Percentiles rank a stretch among this genome's conserved stretches.
Conservation (phyloP, 2,113 vertebrate species). For the Hucho hucho region DNA sequence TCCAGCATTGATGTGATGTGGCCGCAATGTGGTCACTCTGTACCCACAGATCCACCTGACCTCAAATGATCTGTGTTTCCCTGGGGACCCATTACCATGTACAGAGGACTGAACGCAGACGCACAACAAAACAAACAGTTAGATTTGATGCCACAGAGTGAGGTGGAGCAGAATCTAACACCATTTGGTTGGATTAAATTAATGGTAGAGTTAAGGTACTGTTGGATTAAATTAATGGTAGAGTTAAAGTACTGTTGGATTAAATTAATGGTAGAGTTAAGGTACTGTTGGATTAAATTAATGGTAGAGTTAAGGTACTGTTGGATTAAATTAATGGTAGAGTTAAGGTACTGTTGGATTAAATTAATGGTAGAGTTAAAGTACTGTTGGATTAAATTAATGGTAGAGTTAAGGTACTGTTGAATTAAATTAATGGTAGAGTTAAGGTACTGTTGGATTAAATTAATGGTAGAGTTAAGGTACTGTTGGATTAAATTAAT, state of each 20-base stretch:
- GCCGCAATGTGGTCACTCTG: not conserved
- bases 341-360: not conserved
- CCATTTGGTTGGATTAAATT: not conserved
- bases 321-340: not conserved
- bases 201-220: not conserved
- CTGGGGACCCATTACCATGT: conserved; percentile 46
- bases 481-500: too few relatives aligned
- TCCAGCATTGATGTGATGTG: not conserved
- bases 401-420: not conserved
- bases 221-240: too few relatives aligned
- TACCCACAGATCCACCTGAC: conserved; percentile 28
- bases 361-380: too few relatives aligned
- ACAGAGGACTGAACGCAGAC: not conserved
- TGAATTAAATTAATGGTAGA: too few relatives aligned
- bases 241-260: too few relatives aligned
- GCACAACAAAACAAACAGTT: not conserved
- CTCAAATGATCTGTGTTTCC: conserved; percentile 39
- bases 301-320: too few relatives aligned
- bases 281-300: too few relatives aligned
- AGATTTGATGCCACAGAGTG: not conserved
- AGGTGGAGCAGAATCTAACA: not conserved
- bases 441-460: too few relatives aligned
- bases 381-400: not conserved
- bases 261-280: not conserved
- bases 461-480: not conserved